Percentiles rank a stretch among this genome's conserved stretches.
Conservation (phyloP, 2,113 vertebrate species). For the Emydura subglobosa region DNA sequence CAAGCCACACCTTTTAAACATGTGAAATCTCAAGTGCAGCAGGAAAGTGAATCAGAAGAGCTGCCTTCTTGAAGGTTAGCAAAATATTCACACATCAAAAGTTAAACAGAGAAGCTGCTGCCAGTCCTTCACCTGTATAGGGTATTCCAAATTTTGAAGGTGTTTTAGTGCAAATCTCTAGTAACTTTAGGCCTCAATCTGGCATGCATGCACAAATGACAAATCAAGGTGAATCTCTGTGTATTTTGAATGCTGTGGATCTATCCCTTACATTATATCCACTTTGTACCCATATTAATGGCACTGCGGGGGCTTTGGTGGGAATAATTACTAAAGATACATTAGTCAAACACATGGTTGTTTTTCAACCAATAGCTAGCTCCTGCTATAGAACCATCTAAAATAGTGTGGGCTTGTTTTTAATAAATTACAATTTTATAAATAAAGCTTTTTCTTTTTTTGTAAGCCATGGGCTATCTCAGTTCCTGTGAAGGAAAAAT, state of each 20-base stretch:
- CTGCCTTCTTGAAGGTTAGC: conserved; percentile 12
- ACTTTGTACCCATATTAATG: not conserved
- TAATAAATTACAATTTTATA: not conserved
- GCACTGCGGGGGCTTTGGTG: fast-evolving
- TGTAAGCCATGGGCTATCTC: not conserved
- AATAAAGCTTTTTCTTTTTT: not conserved
- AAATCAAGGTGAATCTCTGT: not conserved
- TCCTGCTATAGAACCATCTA: not conserved
- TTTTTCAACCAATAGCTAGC: not conserved
- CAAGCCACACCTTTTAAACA: not conserved
- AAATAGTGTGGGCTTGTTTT: not conserved
- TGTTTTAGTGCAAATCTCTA: not conserved
- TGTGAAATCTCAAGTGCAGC: not conserved
- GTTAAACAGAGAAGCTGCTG: conserved; percentile 39
- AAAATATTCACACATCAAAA: conserved; percentile 51
- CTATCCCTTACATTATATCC: not conserved
- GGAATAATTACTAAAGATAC: not conserved
- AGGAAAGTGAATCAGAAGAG: conserved; percentile 25
- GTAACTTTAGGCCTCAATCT: not conserved
- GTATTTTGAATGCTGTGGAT: not conserved
- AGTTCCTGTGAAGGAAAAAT: not conserved
- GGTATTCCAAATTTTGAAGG: conserved; percentile 37
- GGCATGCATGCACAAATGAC: not conserved
- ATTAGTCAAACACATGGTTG: not conserved
- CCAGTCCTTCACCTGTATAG: conserved; percentile 3